phyloP scores from a whole-genome alignment of 1,140 invertebrate genomes.

The Triops longicaudatus region DNA sequence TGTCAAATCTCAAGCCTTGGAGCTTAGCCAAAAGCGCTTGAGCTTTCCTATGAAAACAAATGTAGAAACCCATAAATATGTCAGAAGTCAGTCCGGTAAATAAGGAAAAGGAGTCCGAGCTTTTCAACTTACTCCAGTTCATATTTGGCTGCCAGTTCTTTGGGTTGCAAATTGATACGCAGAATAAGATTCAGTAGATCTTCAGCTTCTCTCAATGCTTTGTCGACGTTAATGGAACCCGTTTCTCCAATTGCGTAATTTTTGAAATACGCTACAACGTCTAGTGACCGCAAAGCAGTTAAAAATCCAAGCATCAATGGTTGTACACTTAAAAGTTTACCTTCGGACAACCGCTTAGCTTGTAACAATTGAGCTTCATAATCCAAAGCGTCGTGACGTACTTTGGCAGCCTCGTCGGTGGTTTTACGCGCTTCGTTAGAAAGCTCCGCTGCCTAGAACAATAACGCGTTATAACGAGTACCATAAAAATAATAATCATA shows the following conservation, averaged over 20 bases:
- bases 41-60: constrained; percentile 4
- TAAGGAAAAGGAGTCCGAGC: not conserved
- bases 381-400: not conserved
- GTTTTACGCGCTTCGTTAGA: constrained; percentile 17
- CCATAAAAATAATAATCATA: not conserved
- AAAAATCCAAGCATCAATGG: not conserved
- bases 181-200: constrained; percentile 15
- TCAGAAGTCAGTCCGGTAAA: not conserved
- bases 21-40: not conserved
- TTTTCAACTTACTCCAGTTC: constrained; percentile 23
- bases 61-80: not conserved
- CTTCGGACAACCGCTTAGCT: not conserved
- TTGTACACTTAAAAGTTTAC: not conserved
- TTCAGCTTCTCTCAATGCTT: constrained; percentile 30
- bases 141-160: constrained; percentile 9
- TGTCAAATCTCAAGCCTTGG: constrained; percentile 4
- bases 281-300: constrained; percentile 25
- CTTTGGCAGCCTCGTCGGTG: not conserved
- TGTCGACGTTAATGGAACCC: constrained; percentile 27
- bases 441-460: constrained; percentile 9
- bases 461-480: not conserved
- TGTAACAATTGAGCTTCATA: not conserved
- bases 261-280: constrained; percentile 34
- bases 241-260: constrained; percentile 37
- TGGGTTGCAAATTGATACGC: constrained; percentile 17